These are phyloP conservation scores for Brachyistius frenatus DNA, from an alignment of 2,113 vertebrate genomes.

Conservation along the genomic window DNA sequence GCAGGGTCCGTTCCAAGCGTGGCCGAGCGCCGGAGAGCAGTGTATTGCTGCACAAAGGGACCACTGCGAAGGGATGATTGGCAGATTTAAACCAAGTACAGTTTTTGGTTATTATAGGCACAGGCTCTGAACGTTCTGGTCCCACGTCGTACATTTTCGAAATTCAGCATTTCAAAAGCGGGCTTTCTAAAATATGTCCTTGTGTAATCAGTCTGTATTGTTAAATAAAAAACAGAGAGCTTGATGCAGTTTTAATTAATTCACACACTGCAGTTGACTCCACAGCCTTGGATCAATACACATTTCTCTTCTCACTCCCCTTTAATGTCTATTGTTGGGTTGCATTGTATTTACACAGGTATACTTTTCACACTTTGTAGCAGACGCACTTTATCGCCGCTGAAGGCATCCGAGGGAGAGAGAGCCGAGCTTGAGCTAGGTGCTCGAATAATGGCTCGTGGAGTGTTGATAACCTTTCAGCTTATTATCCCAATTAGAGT, in stretches of 20 bases:
- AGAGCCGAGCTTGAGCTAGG: conserved; percentile 49
- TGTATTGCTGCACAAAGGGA: too few species aligned
- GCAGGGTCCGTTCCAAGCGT: too few species aligned
- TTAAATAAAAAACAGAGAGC: neutral
- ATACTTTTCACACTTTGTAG: conserved; percentile 12
- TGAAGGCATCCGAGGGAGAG: conserved; percentile 26
- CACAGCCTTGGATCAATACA: neutral
- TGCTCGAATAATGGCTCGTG: conserved; percentile 74
- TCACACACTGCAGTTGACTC: neutral
- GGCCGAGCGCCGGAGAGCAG: too few species aligned
- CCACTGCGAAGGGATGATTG: too few species aligned
- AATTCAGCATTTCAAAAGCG: too few species aligned
- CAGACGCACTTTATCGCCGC: conserved; percentile 18
- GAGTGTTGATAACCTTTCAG: conserved; percentile 83
- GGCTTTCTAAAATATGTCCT: too few species aligned
- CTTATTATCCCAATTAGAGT: conserved; percentile 84
- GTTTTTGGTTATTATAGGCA: too few species aligned
- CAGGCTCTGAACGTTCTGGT: too few species aligned
- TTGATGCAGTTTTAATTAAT: neutral
- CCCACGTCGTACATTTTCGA: too few species aligned
- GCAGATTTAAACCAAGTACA: too few species aligned
- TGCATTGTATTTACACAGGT: neutral
- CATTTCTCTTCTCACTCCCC: neutral
- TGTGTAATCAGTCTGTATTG: neutral
- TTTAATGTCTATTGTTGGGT: neutral